Evolutionary conservation across 1,140 invertebrate species (phyloP).

Genomic region (Caenorhabditis inopinata): DNA sequence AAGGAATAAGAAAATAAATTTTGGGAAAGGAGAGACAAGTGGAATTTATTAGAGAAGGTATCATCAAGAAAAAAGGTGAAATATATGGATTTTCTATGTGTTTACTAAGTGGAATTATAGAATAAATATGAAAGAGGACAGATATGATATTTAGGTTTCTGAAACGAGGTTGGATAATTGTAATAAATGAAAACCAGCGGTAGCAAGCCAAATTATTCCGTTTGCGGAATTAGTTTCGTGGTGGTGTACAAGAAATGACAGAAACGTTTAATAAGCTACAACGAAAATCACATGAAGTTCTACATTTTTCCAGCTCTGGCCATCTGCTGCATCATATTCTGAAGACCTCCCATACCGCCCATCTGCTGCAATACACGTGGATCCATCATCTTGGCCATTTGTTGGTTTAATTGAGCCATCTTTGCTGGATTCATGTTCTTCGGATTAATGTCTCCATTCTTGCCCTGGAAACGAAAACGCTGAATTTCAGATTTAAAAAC

Average conservation of each 20-base stretch:
- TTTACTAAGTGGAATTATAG: not conserved
- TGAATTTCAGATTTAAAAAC: too few species aligned
- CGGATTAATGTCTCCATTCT: conserved; percentile 81
- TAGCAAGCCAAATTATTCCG: too few species aligned
- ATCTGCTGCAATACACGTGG: conserved; percentile 91
- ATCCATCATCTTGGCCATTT: conserved; percentile 99
- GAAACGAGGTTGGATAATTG: too few species aligned
- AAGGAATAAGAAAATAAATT: not conserved
- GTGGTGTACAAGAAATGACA: too few species aligned
- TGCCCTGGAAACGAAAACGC: conserved; percentile 69
- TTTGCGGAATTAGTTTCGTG: too few species aligned
- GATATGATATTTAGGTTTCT: not conserved
- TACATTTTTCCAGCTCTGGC: conserved; percentile 66
- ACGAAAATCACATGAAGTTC: conserved; percentile 39
- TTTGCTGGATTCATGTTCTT: conserved; percentile 97
- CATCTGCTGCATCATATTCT: conserved; percentile 96
- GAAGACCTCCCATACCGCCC: conserved; percentile 89
- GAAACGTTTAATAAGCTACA: not conserved
- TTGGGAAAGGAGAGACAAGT: too few species aligned
- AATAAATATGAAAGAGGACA: not conserved
- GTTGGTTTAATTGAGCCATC: conserved; percentile 97
- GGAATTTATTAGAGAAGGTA: too few species aligned
- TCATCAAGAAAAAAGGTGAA: too few species aligned
- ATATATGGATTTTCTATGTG: not conserved
- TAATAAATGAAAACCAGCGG: too few species aligned